Evolutionary conservation across 2,113 vertebrate species (phyloP).

Genomic region (Gallinago jamesoni): DNA sequence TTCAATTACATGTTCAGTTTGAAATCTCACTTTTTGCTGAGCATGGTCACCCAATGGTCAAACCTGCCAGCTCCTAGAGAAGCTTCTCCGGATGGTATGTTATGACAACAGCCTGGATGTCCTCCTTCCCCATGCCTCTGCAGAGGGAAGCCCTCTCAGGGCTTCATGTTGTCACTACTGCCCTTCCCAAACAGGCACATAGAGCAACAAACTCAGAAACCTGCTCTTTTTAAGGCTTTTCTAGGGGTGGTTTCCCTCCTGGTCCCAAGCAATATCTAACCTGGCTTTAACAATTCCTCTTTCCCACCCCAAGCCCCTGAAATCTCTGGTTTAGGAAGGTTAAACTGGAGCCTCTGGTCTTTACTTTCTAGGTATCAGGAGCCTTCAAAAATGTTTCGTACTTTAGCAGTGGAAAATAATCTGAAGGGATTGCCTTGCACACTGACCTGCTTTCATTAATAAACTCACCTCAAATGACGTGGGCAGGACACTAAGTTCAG

Average conservation of each 20-base stretch:
- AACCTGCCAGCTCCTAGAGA: not conserved
- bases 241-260: not conserved
- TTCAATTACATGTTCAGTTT: not conserved
- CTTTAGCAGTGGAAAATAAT: not conserved
- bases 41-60: rapidly evolving
- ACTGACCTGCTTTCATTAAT: not conserved
- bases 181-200: not conserved
- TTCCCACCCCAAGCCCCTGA: not conserved
- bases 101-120: rapidly evolving
- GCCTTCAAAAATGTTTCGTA: not conserved
- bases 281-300: not conserved
- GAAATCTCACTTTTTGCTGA: not conserved
- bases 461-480: not conserved
- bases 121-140: not conserved
- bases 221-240: not conserved
- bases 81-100: not conserved
- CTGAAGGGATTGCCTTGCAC: not conserved
- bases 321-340: not conserved
- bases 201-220: rapidly evolving
- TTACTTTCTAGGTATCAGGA: not conserved
- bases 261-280: not conserved
- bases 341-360: not conserved
- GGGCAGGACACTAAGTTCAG: conserved; percentile 10
- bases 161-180: not conserved
- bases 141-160: not conserved